A percentile compares a stretch with the other conserved stretches of the same genome.
Evolutionary conservation across 1,140 invertebrate genomes (phyloP).

Genomic region (Sarcophaga bullata): DNA sequence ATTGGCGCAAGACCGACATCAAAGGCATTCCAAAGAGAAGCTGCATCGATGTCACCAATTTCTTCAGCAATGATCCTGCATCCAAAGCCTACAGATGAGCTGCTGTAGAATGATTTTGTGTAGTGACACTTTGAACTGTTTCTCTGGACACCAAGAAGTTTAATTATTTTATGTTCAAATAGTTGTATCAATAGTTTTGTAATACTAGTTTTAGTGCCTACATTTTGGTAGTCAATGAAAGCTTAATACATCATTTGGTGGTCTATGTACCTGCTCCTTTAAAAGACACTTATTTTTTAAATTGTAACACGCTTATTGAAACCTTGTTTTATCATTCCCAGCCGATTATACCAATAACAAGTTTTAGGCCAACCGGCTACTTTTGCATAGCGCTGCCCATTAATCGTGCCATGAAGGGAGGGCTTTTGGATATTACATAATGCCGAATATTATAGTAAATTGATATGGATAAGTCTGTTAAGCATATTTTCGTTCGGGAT

Average conservation of each 20-base stretch:
- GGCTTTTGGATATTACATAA: constrained; percentile 82
- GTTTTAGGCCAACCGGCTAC: constrained; percentile 87
- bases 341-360: constrained; percentile 73
- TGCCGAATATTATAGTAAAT: constrained; percentile 83
- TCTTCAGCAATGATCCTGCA: constrained; percentile 78
- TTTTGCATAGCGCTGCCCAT: constrained; percentile 94
- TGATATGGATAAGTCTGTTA: constrained; percentile 73
- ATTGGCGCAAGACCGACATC: too few relatives aligned
- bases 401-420: constrained; percentile 84
- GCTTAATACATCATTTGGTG: too few relatives aligned
- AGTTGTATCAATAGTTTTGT: too few relatives aligned
- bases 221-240: too few relatives aligned
- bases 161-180: background rate
- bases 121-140: constrained; percentile 95
- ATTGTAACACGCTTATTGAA: too few relatives aligned
- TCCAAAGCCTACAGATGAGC: constrained; percentile 75
- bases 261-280: too few relatives aligned
- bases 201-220: too few relatives aligned
- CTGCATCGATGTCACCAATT: constrained; percentile 73
- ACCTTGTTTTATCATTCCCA: constrained; percentile 32
- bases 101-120: constrained; percentile 90
- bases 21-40: too few relatives aligned
- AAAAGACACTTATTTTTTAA: too few relatives aligned
- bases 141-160: constrained; percentile 81
- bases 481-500: constrained; percentile 80